These are phyloP conservation scores for Sylvia atricapilla DNA, from an alignment of 2,113 vertebrate genomes.

Conservation along the genomic window DNA sequence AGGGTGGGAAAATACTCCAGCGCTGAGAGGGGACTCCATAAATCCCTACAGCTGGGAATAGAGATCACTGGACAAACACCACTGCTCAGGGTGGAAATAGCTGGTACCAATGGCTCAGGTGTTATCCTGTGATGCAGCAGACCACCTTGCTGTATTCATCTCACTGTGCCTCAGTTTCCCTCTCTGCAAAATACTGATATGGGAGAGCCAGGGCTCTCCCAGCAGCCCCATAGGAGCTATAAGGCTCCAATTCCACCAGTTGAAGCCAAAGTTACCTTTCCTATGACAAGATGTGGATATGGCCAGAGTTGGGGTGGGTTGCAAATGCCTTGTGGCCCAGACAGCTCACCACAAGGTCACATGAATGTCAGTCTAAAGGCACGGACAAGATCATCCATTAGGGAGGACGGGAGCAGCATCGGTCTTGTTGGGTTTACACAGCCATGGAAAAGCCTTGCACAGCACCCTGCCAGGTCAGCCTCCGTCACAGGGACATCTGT, in stretches of 20 bases:
- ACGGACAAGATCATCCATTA: neutral
- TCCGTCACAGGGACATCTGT: slow-evolving; percentile 45
- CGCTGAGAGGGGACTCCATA: neutral
- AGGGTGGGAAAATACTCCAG: neutral
- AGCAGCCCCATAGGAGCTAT: neutral
- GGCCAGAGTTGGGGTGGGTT: neutral
- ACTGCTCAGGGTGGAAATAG: neutral
- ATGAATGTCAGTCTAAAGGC: neutral
- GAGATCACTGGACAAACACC: neutral
- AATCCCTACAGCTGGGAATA: accelerated
- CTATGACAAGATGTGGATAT: neutral
- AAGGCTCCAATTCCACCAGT: neutral
- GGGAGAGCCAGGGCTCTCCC: neutral
- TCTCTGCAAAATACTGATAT: neutral
- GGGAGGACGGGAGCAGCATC: neutral
- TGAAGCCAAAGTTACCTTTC: neutral
- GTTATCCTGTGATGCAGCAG: neutral
- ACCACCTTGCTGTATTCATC: neutral
- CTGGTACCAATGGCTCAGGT: neutral
- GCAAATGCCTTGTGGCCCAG: neutral
- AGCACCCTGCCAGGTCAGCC: slow-evolving; percentile 40
- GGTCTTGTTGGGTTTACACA: neutral
- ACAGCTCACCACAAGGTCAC: slow-evolving; percentile 1
- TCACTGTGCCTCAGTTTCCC: neutral
- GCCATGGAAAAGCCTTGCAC: slow-evolving; percentile 1